Evolutionary conservation across 2,797 vertebrate genomes (phyloP), one percentile per base, ranked within the genome.

Genomic region (Lophura swinhoii): DNA sequence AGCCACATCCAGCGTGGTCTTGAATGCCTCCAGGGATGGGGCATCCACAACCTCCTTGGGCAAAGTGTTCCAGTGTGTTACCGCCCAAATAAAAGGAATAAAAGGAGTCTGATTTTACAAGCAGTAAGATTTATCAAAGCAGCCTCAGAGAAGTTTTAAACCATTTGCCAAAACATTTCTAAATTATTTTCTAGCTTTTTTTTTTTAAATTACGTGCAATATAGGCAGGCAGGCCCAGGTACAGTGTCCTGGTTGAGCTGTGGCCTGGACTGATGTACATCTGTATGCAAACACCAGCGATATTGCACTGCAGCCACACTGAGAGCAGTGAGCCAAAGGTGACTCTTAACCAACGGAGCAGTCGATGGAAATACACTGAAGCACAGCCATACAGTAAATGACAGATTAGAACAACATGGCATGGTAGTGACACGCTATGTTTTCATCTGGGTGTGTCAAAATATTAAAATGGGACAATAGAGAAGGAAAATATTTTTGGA

Each of bases 111-210:
- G 43, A 48, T 48, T 87, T 90, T 74, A 82, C 67, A 84, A 74
- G 78, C 70, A 84, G 69, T 55, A 39, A 63, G 69, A 80, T n/a
- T 93, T 93, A 81, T 90, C 76, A 87, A 84, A 95, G 83, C n/a
- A 87, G 59, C 22, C 72, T 28, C 35, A 20, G 44, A 73, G 64
- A 85, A 74, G 24, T 84, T 93, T 87, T 70, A 72, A 93, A 88
- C 29, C 6, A 12, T 59, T 89, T 91, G 33, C 55, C 66, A 56
- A 62, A 31, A 7, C 23, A 75, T 67, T 91, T 72, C 44, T 23
- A 43, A 81, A 3, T 41, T 14, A 66, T 64, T 73, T 15, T 10
- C 46, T 16, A 1, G 1, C 14, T 68, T 84, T 84, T 18, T 43
- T 31, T 72, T 10, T 15, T 56, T 31, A n/a, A 66, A 35, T 46